Conservation (phyloP, 2,888 invertebrate genomes). For the Caenorhabditis afra region DNA sequence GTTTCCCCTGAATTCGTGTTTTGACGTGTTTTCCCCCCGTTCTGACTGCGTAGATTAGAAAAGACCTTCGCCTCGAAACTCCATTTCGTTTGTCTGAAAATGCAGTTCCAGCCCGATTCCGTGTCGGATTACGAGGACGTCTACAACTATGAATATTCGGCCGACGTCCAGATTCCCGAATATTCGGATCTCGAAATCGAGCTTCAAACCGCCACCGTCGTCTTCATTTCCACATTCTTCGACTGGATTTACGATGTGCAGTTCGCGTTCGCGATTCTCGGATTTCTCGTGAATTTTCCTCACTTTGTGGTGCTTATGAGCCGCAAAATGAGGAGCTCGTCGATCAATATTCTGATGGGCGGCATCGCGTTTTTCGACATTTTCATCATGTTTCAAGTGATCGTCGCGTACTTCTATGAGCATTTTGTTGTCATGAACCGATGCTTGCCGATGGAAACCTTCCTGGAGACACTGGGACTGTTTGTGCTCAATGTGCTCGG, state of each 20-base stretch:
- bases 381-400: not conserved
- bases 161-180: not conserved
- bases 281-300: not conserved
- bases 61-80: too few relatives aligned
- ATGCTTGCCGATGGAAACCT: too few relatives aligned
- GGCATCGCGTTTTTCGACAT: slow-evolving; percentile 15
- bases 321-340: slow-evolving; percentile 4
- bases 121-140: slow-evolving; percentile 3
- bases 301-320: slow-evolving; percentile 14
- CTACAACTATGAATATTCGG: not conserved
- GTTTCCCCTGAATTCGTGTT: too few relatives aligned
- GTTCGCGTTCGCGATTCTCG: not conserved
- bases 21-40: too few relatives aligned
- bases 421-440: too few relatives aligned
- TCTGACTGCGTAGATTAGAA: too few relatives aligned
- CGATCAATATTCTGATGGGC: slow-evolving; percentile 7
- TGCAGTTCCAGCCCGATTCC: too few relatives aligned
- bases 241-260: not conserved
- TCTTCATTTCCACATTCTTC: not conserved
- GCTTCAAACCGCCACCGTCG: not conserved
- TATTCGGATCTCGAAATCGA: not conserved
- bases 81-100: too few relatives aligned
- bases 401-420: not conserved
- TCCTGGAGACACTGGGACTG: not conserved
- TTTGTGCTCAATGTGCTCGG: not conserved